Percentiles rank a stretch among this genome's conserved stretches.
These are phyloP conservation scores for Anguilla pacifica DNA, from an alignment of 2,797 vertebrate species.

Conservation along the genomic window DNA sequence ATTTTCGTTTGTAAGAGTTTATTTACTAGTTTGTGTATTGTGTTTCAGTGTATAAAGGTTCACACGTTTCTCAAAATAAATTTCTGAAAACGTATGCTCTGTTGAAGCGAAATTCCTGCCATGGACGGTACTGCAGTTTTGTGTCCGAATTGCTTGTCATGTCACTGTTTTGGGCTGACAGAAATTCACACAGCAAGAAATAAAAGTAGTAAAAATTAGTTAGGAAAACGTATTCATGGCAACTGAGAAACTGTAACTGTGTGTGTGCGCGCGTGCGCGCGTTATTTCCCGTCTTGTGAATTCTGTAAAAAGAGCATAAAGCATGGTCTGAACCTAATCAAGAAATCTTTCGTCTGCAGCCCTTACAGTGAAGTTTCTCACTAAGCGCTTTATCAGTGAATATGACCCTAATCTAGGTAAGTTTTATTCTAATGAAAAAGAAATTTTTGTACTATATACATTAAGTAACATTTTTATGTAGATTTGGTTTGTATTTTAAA, in stretches of 20 bases:
- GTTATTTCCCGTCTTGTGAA: not conserved
- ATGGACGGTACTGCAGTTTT: not conserved
- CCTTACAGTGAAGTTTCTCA: conserved; percentile 90
- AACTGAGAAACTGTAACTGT: too few relatives aligned
- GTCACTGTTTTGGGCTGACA: not conserved
- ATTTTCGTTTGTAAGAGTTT: not conserved
- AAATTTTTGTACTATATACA: not conserved
- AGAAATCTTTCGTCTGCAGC: conserved; percentile 68
- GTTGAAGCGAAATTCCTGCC: not conserved
- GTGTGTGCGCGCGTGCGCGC: too few relatives aligned
- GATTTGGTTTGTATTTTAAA: not conserved
- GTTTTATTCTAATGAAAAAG: conserved; percentile 32
- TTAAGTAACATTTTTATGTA: not conserved
- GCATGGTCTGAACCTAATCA: not conserved
- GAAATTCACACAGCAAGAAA: conserved; percentile 35
- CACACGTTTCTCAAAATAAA: not conserved
- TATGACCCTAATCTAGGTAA: conserved; percentile 89
- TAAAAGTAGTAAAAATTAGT: not conserved
- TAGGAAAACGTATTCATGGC: too few relatives aligned
- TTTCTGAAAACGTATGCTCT: not conserved
- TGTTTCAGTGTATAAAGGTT: not conserved
- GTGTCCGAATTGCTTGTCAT: not conserved
- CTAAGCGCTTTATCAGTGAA: conserved; percentile 89
- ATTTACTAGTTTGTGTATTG: not conserved
- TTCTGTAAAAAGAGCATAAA: not conserved